phyloP scores from a whole-genome alignment of 2,888 invertebrate genomes.

The Phyllotreta cruciferae region DNA sequence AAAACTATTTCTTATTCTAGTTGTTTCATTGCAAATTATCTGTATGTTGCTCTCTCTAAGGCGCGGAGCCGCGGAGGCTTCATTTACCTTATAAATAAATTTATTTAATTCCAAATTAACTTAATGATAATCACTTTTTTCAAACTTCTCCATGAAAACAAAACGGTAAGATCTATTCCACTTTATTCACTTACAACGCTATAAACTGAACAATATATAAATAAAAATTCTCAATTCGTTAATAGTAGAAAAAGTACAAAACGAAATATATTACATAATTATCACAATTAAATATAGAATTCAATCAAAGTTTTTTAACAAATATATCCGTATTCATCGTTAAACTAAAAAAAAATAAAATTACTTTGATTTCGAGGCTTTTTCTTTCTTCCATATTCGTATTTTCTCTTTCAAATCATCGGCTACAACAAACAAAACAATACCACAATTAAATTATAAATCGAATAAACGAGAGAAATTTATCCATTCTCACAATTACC shows the following conservation, averaged over 20 bases:
- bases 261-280: conserved; percentile 39
- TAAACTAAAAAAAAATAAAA: conserved; percentile 24
- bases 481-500: conserved; percentile 63
- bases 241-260: conserved; percentile 40
- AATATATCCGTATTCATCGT: not conserved
- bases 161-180: no score
- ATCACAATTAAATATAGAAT: conserved; percentile 39
- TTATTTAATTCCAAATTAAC: no score
- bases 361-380: conserved; percentile 61
- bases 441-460: conserved; percentile 21
- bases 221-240: conserved; percentile 25
- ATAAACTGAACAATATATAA: conserved; percentile 22
- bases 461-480: not conserved
- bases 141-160: no score
- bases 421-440: conserved; percentile 64
- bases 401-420: conserved; percentile 87
- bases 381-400: conserved; percentile 85
- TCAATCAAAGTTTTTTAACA: conserved; percentile 35
- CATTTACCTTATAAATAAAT: no score
- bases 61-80: no score
- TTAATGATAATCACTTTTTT: no score
- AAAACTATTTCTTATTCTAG: no score
- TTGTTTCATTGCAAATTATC: no score
- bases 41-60: no score
- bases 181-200: conserved; percentile 5